Conservation (phyloP, 1,140 invertebrate species). For the Drosophila neocordata region DNA sequence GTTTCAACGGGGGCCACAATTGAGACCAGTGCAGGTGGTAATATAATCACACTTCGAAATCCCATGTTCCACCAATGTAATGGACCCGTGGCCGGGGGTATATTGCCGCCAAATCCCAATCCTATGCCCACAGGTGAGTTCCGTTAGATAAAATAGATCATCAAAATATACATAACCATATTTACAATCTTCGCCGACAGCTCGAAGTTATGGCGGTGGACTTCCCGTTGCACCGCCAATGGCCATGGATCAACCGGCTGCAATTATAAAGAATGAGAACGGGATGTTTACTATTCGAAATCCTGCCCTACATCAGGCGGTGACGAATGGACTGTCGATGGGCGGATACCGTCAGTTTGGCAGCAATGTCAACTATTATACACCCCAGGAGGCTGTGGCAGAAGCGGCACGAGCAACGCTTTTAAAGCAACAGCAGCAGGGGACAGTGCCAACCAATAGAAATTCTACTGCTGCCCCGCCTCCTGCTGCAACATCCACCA, state of each 20-base stretch:
- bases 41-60: conserved; percentile 90
- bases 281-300: conserved; percentile 92
- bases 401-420: conserved; percentile 72
- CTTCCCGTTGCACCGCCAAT: conserved; percentile 59
- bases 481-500: conserved; percentile 25
- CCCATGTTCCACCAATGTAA: conserved; percentile 87
- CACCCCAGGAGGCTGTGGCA: conserved; percentile 71
- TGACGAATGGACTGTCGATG: conserved; percentile 71
- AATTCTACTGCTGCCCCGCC: conserved; percentile 8
- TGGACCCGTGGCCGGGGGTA: conserved; percentile 39
- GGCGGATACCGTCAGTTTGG: conserved; percentile 75
- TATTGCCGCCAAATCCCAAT: conserved; percentile 58
- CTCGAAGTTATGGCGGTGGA: conserved; percentile 42
- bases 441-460: conserved; percentile 29
- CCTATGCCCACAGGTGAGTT: conserved; percentile 59
- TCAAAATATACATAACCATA: too few relatives aligned
- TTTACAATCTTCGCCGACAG: conserved; percentile 17
- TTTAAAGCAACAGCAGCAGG: conserved; percentile 54
- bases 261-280: conserved; percentile 88
- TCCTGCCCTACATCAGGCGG: conserved; percentile 83
- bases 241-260: conserved; percentile 83
- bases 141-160: neutral
- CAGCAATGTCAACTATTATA: conserved; percentile 76
- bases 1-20: conserved; percentile 39
- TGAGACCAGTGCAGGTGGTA: conserved; percentile 78